These are phyloP conservation scores for Eulemur mongoz DNA, from an alignment of 2,797 vertebrate genomes.

Conservation along the genomic window DNA sequence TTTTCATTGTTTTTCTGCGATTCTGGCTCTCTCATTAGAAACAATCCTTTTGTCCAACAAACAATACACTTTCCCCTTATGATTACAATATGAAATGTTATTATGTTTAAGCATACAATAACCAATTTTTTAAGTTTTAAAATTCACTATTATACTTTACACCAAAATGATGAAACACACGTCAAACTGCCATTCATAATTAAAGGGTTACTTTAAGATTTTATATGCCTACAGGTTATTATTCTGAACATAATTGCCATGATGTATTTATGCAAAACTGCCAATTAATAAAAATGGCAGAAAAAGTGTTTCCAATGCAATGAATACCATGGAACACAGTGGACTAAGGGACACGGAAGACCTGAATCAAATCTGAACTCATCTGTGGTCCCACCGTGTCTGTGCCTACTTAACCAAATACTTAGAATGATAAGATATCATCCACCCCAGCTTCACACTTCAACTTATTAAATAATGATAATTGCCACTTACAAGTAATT, in stretches of 20 bases:
- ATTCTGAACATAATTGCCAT: not conserved
- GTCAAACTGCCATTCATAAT: not conserved
- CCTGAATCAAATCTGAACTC: not conserved
- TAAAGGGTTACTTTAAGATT: not conserved
- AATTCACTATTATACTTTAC: not conserved
- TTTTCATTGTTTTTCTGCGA: not conserved
- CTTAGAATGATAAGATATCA: not conserved
- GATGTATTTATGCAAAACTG: not conserved
- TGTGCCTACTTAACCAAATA: not conserved
- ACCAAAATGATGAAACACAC: not conserved
- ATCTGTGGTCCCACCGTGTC: not conserved
- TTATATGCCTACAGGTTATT: not conserved
- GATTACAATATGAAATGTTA: not conserved
- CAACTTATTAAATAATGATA: slow-evolving; percentile 18
- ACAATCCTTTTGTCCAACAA: not conserved
- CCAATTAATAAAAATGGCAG: not conserved
- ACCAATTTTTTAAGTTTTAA: not conserved
- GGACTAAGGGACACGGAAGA: not conserved
- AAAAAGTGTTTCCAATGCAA: not conserved
- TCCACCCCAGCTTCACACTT: not conserved
- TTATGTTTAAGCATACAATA: not conserved
- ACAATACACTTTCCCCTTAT: not conserved
- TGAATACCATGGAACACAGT: not conserved
- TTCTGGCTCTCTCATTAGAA: not conserved
- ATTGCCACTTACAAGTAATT: slow-evolving; percentile 16